These are phyloP conservation scores for Microcebus tavaratra DNA, from an alignment of 2,113 vertebrate species.

Conservation along the genomic window DNA sequence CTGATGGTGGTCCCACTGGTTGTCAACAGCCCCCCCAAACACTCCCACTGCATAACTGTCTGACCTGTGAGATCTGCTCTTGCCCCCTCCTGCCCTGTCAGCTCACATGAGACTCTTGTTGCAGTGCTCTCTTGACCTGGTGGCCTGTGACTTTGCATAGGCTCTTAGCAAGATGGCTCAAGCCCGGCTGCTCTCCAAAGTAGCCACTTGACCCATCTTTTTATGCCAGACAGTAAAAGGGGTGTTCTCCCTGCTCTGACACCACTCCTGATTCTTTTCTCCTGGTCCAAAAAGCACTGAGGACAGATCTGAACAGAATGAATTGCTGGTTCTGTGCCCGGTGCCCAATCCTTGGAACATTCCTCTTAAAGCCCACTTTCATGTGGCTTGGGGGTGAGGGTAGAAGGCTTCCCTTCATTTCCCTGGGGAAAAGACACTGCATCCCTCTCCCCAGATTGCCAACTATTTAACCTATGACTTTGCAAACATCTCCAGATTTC, in stretches of 20 bases:
- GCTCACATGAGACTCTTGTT: background rate
- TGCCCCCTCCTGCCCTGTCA: background rate
- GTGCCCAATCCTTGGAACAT: background rate
- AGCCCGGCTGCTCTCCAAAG: background rate
- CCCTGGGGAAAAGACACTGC: accelerated
- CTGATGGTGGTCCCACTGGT: background rate
- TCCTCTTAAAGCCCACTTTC: background rate
- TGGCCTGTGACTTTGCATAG: background rate
- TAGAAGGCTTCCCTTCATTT: background rate
- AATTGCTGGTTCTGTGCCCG: background rate
- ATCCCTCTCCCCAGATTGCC: background rate
- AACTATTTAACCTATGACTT: background rate
- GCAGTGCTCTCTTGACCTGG: background rate
- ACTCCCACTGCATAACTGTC: background rate
- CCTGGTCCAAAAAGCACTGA: background rate
- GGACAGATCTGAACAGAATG: background rate
- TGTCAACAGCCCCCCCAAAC: background rate
- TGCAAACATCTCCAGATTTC: background rate
- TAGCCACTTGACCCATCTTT: background rate
- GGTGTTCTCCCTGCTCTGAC: background rate
- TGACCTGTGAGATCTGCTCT: background rate
- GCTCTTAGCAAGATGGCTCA: background rate
- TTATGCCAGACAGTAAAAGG: background rate
- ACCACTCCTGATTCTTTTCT: background rate
- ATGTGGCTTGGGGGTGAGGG: background rate